Conservation (phyloP, 1,140 invertebrate species). For the silkworm (Bombyx mori) region ASM3026992v2 NC_085115.1:387001-387500, state of each 20-base stretch:
- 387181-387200: not conserved
- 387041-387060: not conserved
- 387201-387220: not conserved
- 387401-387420: conserved; percentile 22
- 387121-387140: too few relatives aligned
- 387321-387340: conserved; percentile 75
- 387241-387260: conserved; percentile 64
- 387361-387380: conserved; percentile 77
- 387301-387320: conserved; percentile 51
- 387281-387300: conserved; percentile 62
- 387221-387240: not conserved
- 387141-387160: not conserved
- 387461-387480: too few relatives aligned
- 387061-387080: not conserved
- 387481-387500: too few relatives aligned
- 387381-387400: conserved; percentile 67
- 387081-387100: not conserved
- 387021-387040: too few relatives aligned
- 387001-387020: too few relatives aligned
- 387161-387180: not conserved
- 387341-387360: conserved; percentile 78
- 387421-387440: too few relatives aligned
- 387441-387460: too few relatives aligned
- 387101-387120: too few relatives aligned
- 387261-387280: conserved; percentile 73